Evolutionary conservation across 2,113 vertebrate genomes (phyloP).

Genomic region (Eretmochelys imbricata): DNA sequence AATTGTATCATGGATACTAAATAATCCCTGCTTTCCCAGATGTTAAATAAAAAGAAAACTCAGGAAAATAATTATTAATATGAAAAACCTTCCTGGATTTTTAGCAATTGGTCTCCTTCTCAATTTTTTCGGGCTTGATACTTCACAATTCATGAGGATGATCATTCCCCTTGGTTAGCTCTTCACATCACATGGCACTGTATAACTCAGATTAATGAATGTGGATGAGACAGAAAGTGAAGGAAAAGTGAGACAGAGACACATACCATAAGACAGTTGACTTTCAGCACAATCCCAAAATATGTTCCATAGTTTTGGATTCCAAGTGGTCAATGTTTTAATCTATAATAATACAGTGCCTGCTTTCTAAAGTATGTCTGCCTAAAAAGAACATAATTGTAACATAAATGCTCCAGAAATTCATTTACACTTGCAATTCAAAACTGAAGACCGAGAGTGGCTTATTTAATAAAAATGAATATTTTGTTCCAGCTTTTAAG

Average conservation of each 20-base stretch:
- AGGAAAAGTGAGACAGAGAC: background rate
- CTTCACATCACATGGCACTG: background rate
- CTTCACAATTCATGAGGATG: background rate
- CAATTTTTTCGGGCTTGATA: background rate
- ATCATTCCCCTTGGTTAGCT: background rate
- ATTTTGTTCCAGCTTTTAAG: constrained; percentile 67
- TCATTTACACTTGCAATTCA: constrained; percentile 45
- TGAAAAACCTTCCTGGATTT: background rate
- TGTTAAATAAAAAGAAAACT: constrained; percentile 1
- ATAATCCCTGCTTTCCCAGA: background rate
- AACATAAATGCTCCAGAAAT: constrained; percentile 51
- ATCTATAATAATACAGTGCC: background rate
- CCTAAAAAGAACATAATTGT: constrained; percentile 24
- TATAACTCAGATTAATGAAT: background rate
- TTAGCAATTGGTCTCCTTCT: background rate
- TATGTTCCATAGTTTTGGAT: background rate
- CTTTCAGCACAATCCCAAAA: background rate
- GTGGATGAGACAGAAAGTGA: background rate
- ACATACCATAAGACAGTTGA: background rate
- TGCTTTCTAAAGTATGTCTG: background rate
- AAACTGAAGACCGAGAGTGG: constrained; percentile 32
- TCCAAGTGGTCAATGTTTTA: background rate
- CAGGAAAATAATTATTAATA: background rate
- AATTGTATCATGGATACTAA: background rate
- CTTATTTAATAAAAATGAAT: constrained; percentile 63